A percentile compares a stretch with the other conserved stretches of the same genome.
Conservation (phyloP, 2,113 vertebrate species). For the Ranitomeya imitator region DNA sequence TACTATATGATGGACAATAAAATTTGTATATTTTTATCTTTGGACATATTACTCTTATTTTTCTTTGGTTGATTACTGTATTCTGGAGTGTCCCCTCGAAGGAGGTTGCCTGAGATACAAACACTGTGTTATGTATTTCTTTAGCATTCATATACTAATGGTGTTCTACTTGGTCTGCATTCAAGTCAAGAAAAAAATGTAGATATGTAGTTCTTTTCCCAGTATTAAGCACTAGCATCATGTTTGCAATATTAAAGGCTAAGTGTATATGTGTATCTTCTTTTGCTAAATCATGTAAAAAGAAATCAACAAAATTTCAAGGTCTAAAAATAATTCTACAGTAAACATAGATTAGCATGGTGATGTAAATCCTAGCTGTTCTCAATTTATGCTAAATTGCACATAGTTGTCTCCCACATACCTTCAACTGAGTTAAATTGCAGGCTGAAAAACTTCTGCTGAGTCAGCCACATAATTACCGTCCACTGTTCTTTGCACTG, state of each 20-base stretch:
- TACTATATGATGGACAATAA: no score
- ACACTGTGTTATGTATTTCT: no score
- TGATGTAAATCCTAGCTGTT: background rate
- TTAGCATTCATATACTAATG: no score
- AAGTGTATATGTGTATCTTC: background rate
- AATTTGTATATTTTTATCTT: no score
- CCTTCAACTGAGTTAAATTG: slow-evolving; percentile 48
- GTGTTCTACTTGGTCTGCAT: no score
- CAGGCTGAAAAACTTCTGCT: slow-evolving; percentile 46
- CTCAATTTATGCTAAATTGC: slow-evolving; percentile 14
- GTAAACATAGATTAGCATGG: background rate
- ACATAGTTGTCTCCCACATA: slow-evolving; percentile 34
- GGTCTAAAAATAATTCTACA: background rate
- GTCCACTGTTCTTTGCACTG: slow-evolving; percentile 13
- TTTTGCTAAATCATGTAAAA: background rate
- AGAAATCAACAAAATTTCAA: background rate
- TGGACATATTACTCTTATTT: no score
- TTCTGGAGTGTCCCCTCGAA: no score
- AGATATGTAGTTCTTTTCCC: no score
- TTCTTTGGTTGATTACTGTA: no score
- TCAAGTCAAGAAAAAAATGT: no score
- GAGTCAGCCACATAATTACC: slow-evolving; percentile 50
- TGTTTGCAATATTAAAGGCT: background rate
- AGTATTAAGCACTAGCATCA: background rate
- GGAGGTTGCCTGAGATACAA: no score